Percentiles rank a stretch among this genome's conserved stretches.
These are phyloP conservation scores for Sisyra nigra DNA, from an alignment of 2,888 invertebrate species.

Conservation along the genomic window DNA sequence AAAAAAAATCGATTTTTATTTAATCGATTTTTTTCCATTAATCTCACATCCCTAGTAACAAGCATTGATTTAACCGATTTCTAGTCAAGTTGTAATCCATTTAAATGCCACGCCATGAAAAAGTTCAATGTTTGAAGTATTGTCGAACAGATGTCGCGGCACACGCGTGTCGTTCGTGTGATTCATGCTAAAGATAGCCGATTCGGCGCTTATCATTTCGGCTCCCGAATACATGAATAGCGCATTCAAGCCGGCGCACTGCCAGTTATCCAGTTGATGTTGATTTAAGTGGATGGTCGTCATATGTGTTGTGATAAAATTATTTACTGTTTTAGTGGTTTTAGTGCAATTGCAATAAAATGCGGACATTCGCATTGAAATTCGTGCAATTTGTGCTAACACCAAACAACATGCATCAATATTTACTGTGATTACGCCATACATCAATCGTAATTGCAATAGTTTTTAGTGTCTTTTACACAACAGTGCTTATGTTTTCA, in stretches of 20 bases:
- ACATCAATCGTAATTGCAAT: background rate
- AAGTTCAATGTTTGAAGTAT: too few species aligned
- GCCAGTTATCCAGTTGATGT: conserved; percentile 6
- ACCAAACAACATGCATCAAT: conserved; percentile 2
- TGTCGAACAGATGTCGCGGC: too few species aligned
- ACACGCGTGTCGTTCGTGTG: too few species aligned
- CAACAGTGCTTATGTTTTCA: conserved; percentile 7
- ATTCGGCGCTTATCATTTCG: too few species aligned
- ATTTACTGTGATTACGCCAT: background rate
- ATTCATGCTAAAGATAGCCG: too few species aligned
- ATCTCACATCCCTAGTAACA: too few species aligned
- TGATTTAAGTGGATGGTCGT: conserved; percentile 4
- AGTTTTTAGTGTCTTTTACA: background rate
- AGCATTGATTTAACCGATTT: too few species aligned
- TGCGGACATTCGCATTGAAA: conserved; percentile 7
- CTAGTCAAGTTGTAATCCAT: too few species aligned
- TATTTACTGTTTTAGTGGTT: background rate
- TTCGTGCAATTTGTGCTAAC: conserved; percentile 2
- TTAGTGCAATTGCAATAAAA: conserved; percentile 4
- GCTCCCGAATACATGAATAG: background rate
- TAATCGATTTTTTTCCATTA: too few species aligned
- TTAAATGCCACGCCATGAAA: too few species aligned
- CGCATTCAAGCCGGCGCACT: conserved; percentile 7
- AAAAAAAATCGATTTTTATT: too few species aligned
- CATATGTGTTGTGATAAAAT: conserved; percentile 2